These are phyloP conservation scores for Anguilla marmorata DNA, from an alignment of 2,797 vertebrate species.

Conservation along the genomic window DNA sequence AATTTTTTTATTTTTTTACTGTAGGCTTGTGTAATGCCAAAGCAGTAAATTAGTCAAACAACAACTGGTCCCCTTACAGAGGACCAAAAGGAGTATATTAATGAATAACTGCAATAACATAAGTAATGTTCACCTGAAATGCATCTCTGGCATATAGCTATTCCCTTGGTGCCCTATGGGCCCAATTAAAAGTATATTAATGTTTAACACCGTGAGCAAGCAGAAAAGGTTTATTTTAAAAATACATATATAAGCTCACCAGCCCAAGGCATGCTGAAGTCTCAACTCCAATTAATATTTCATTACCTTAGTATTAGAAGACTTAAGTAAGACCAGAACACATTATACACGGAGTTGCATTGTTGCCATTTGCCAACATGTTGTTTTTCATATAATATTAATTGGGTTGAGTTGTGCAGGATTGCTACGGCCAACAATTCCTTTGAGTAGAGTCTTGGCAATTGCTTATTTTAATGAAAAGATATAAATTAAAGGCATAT, in stretches of 20 bases:
- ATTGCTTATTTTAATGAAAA: constrained; percentile 31
- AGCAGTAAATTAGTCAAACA: not conserved
- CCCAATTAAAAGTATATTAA: not conserved
- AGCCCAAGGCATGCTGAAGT: not conserved
- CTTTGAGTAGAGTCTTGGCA: constrained; percentile 20
- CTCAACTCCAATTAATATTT: not conserved
- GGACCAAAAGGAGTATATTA: not conserved
- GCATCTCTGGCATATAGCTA: not conserved
- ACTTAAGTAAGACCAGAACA: not conserved
- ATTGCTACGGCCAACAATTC: constrained; percentile 15
- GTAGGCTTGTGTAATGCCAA: not conserved
- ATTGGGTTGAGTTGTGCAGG: not conserved
- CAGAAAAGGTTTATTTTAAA: not conserved
- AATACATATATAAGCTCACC: not conserved
- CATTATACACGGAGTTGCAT: constrained; percentile 16
- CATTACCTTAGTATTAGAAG: constrained; percentile 4
- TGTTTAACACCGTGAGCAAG: not conserved
- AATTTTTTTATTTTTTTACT: not conserved
- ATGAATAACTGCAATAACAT: not conserved
- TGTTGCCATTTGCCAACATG: constrained; percentile 4
- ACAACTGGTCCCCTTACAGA: not conserved
- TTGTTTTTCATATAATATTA: constrained; percentile 29
- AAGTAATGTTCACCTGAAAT: constrained; percentile 4
- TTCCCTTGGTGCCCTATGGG: not conserved
- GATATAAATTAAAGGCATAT: constrained; percentile 33